Evolutionary conservation across 2,888 invertebrate genomes (phyloP).

Genomic region (Ophion costatus): DNA sequence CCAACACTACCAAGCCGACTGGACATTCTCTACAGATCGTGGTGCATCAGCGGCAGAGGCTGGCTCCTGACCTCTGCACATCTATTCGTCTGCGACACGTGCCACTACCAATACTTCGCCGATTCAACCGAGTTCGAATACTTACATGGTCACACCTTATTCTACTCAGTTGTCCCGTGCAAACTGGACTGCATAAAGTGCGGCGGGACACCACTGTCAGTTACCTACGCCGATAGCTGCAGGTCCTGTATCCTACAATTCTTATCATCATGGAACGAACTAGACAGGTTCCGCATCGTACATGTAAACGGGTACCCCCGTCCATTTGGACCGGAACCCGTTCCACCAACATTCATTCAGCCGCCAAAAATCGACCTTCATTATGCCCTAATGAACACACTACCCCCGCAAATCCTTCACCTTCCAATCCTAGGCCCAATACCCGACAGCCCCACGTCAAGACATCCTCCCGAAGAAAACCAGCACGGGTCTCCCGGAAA

Average conservation of each 20-base stretch:
- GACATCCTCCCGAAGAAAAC: too few species aligned
- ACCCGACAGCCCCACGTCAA: too few species aligned
- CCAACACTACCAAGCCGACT: background rate
- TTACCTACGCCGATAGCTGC: background rate
- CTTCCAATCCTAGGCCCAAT: too few species aligned
- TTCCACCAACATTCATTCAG: too few species aligned
- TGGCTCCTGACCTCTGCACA: background rate
- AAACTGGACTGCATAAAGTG: background rate
- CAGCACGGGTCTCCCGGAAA: too few species aligned
- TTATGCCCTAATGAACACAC: too few species aligned
- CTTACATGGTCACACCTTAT: background rate
- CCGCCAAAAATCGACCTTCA: too few species aligned
- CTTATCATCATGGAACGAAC: background rate
- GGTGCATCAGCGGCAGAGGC: background rate
- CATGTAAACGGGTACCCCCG: background rate
- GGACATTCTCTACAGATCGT: background rate
- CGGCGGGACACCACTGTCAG: background rate
- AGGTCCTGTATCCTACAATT: background rate
- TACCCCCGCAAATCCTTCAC: too few species aligned
- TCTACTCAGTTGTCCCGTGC: background rate
- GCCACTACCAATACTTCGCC: background rate
- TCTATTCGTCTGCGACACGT: background rate
- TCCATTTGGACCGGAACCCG: background rate
- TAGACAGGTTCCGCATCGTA: background rate
- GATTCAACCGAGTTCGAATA: background rate